Conservation (phyloP, 2,888 invertebrate species). For the Mimachlamys varia region DNA sequence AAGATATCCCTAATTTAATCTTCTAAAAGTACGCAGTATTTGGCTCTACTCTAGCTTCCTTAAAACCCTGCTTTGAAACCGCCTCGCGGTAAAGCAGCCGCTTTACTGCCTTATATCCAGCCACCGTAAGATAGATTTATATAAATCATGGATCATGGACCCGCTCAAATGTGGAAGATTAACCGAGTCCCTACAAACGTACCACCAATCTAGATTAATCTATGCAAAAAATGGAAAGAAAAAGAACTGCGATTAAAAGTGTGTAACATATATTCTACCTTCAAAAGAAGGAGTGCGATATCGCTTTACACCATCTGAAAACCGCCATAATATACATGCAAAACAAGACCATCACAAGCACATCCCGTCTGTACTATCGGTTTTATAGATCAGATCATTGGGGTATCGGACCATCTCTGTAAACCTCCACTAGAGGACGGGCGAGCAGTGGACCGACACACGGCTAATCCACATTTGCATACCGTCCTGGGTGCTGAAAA, state of each 20-base stretch:
- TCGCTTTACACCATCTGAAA: conserved; percentile 26
- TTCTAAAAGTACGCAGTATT: background rate
- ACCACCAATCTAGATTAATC: conserved; percentile 22
- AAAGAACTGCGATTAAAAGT: conserved; percentile 34
- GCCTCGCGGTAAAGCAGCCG: background rate
- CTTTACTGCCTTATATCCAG: background rate
- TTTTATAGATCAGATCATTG: conserved; percentile 29
- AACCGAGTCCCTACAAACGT: conserved; percentile 14
- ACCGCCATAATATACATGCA: conserved; percentile 22
- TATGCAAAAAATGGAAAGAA: conserved; percentile 20
- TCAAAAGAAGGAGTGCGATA: background rate
- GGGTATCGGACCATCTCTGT: background rate
- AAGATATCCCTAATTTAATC: conserved; percentile 31
- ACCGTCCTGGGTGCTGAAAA: background rate
- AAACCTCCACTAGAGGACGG: background rate
- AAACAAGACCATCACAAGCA: conserved; percentile 25
- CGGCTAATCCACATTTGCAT: conserved; percentile 31
- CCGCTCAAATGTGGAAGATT: conserved; percentile 34
- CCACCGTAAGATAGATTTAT: background rate
- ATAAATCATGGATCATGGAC: conserved; percentile 29
- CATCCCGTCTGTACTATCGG: background rate
- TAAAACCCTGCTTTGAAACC: conserved; percentile 9
- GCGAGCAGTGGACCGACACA: background rate
- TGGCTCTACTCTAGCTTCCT: conserved; percentile 31
- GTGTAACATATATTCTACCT: conserved; percentile 31